Evolutionary conservation across 2,113 vertebrate genomes (phyloP), one percentile per base, ranked within the genome.

Genomic region (Chionis minor): DNA sequence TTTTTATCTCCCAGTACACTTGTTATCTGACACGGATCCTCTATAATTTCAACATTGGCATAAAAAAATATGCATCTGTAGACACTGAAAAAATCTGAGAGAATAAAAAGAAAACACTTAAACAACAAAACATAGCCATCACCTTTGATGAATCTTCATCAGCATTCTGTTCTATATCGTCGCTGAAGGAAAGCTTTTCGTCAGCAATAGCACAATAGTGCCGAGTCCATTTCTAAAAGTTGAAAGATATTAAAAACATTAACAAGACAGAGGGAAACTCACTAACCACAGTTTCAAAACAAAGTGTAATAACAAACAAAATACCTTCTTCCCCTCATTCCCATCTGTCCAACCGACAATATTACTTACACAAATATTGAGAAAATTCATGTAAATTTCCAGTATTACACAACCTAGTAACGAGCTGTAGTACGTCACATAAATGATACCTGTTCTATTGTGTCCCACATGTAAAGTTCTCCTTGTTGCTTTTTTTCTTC

Each of bases 391-490:
- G 13, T 32, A 26, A 8, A 47, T 58, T 44, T 90, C 55, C 38
- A 19, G 15, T 33, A 47, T 62, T 51, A 71, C 13, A 70, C 45
- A 90, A 59, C 11, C 16, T 27, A 56, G 14, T 40, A 70, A 75
- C 14, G 88, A 84, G 40, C 55, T 52, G 9, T 10, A 70, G 45
- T 21, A 81, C 6, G 11, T 27, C 55, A 62, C 2, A 61, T 45
- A 91, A 92, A 77, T 14, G 5, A 38, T 98, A 99, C 99, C 99
- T 99, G 98, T 94, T 99, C 99, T n/a, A 99, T 99, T 56, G 99
- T 97, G 67, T 99, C 99, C 99, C 99, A 99, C 98, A 99, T 99
- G 86, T 98, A 98, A 87, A 99, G 98, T 54, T 99, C 99, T 47
- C 99, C 99, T 83, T 99, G 99, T 55, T 98, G 94, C 93, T 98